phyloP scores from a whole-genome alignment of 2,797 vertebrate species.

The Pseudochirops cupreus region DNA sequence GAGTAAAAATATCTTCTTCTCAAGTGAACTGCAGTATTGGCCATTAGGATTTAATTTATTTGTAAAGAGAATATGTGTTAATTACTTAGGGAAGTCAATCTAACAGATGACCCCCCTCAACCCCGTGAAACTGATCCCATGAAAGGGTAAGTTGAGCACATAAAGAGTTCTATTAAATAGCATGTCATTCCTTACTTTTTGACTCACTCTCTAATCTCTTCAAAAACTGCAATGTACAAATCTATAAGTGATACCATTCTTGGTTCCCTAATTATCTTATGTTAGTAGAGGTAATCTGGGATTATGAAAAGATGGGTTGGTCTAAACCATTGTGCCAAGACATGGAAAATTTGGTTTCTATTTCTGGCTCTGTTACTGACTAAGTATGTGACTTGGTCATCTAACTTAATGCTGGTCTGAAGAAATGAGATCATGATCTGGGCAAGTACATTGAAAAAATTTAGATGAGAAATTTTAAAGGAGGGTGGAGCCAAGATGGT shows the following conservation, averaged over 20 bases:
- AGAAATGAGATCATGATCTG: not conserved
- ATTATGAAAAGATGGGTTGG: not conserved
- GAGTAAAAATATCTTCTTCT: constrained; percentile 67
- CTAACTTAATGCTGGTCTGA: constrained; percentile 7
- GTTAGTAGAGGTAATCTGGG: not conserved
- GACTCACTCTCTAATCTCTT: not conserved
- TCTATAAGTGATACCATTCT: not conserved
- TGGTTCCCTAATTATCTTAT: constrained; percentile 1
- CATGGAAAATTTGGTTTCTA: constrained; percentile 32
- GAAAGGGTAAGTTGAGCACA: constrained; percentile 25
- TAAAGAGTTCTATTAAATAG: constrained; percentile 8
- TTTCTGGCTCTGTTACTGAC: not conserved
- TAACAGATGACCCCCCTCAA: not conserved
- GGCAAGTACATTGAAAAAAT: constrained; percentile 23
- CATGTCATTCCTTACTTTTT: not conserved
- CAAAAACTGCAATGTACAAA: constrained; percentile 16
- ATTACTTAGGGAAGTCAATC: not conserved
- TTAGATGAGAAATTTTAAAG: too few species aligned
- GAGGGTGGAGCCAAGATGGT: too few species aligned
- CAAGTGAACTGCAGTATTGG: constrained; percentile 49
- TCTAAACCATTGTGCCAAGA: not conserved
- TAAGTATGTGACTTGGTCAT: not conserved
- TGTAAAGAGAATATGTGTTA: constrained; percentile 17
- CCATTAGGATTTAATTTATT: constrained; percentile 48
- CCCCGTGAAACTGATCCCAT: not conserved